Evolutionary conservation across 2,797 vertebrate genomes (phyloP).

Genomic region (Hipposideros larvatus): DNA sequence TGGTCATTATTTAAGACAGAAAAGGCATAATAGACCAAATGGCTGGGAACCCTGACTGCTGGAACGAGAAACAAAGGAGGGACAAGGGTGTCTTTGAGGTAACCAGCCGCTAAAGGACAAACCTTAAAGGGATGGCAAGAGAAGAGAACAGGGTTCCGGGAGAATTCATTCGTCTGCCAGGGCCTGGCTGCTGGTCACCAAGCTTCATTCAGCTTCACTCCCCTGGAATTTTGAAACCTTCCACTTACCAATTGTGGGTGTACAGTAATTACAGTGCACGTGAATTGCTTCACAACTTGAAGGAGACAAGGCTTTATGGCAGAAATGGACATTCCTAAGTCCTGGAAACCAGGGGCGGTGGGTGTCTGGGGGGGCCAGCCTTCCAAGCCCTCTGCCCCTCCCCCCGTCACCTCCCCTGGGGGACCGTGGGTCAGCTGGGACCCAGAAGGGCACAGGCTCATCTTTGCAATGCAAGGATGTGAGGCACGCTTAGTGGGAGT

Average conservation of each 20-base stretch:
- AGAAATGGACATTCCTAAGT: neutral
- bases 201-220: neutral
- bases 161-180: too few species aligned
- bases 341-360: neutral
- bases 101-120: accelerated
- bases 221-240: neutral
- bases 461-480: neutral
- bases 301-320: accelerated
- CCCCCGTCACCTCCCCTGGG: neutral
- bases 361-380: too few species aligned
- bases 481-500: neutral
- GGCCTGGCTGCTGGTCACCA: neutral
- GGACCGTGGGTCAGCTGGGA: neutral
- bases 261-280: accelerated
- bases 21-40: too few species aligned
- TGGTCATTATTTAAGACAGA: neutral
- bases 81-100: neutral
- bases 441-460: neutral
- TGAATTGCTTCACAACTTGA: accelerated
- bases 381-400: neutral
- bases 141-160: neutral
- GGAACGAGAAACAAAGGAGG: neutral
- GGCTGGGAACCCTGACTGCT: neutral
- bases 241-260: accelerated
- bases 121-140: neutral